Evolutionary conservation across 2,113 vertebrate genomes (phyloP), one percentile per base, ranked within the genome.

Genomic region (Oncorhynchus mykiss): DNA sequence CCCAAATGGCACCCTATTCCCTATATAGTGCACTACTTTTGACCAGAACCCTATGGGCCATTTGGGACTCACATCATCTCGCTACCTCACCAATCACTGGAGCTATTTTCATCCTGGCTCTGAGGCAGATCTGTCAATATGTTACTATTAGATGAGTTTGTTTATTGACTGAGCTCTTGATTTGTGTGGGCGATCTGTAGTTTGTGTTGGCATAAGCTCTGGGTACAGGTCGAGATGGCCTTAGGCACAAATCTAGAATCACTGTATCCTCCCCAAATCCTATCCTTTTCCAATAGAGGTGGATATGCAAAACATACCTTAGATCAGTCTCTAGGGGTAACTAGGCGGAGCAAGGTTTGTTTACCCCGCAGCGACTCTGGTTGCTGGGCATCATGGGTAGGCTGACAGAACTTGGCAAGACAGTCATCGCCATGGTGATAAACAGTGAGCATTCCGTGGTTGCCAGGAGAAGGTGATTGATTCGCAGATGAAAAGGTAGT

Each of bases 381-480:
- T 68, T 68, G 67, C 29, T 8, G 31, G 67, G 67, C 67, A 68
- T 34, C 31, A 27, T 34, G 29, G 67, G 67, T 20, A 34, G 7
- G 67, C 67, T 68, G 67, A 68, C 18, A 68, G 39, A 45, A 68
- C 31, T 39, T 39, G 31, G 29, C 67, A 20, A 18, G 18, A 27
- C 29, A 2, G 16, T 68, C 1, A 14, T n/a, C 31, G 18, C 67
- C 18, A 29, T 7, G 18, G 67, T 68, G 31, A 68, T 68, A 34
- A 67, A 68, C 67, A 31, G 31, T 45, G 67, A 34, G 67, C 18
- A 31, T 68, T 68, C 31, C 2, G 18, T n/a, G 14, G 67, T 68
- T 68, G 29, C 67, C 67, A 68, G 67, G 67, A 68, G 29, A 39
- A 18, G 9, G 27, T 34, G 67, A 68, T 68, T 68, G 31, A 62